Conservation (phyloP, 2,113 vertebrate genomes). For the Camarhynchus parvulus region DNA sequence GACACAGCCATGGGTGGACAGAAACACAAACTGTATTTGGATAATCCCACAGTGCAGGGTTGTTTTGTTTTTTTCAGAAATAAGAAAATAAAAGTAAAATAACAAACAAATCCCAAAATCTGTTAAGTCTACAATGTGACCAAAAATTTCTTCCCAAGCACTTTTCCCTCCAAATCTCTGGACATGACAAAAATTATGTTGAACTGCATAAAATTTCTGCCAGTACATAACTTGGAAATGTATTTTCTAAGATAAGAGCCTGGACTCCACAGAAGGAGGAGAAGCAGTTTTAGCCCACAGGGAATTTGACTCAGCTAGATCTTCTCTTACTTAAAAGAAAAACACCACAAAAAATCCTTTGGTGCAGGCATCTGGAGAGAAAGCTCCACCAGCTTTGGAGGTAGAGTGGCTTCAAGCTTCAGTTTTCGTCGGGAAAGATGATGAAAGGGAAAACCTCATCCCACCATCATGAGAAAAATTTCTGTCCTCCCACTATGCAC, state of each 20-base stretch:
- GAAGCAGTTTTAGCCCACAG: background rate
- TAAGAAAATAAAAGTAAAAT: background rate
- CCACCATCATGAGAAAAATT: background rate
- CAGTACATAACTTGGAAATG: background rate
- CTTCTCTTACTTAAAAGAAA: background rate
- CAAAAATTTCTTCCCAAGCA: background rate
- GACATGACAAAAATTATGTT: background rate
- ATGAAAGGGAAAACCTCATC: background rate
- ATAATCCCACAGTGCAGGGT: background rate
- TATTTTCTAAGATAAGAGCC: background rate
- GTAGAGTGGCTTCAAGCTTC: background rate
- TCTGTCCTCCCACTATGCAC: background rate
- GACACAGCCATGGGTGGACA: background rate
- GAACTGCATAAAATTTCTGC: background rate
- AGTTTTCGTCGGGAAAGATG: background rate
- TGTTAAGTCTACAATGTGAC: background rate
- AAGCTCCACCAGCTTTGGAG: background rate
- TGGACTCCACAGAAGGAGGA: background rate
- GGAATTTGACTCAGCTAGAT: background rate
- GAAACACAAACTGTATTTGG: background rate
- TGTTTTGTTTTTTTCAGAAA: background rate
- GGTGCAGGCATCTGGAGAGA: background rate
- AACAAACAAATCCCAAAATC: rapidly evolving
- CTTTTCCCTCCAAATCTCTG: background rate
- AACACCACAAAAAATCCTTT: background rate